Percentiles rank a stretch among this genome's conserved stretches.
phyloP scores from a whole-genome alignment of 2,888 invertebrate species.

The Uropetala carovei region DNA sequence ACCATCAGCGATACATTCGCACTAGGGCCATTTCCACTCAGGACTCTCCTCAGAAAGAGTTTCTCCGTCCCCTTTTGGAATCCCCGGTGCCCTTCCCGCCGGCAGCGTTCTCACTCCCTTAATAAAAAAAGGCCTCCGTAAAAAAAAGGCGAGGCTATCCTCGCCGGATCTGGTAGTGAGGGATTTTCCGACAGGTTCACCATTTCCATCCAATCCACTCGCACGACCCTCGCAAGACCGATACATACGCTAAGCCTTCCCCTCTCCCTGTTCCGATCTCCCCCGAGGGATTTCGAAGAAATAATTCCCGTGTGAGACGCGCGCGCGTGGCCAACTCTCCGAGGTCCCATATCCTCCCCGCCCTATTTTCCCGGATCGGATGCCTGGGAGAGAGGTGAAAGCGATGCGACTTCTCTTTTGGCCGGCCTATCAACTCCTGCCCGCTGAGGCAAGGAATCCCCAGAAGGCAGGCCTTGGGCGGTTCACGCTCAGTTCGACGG shows the following conservation, averaged over 20 bases:
- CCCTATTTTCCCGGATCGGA: background rate
- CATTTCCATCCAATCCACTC: conserved; percentile 9
- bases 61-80: background rate
- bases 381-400: background rate
- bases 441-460: background rate
- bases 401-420: background rate
- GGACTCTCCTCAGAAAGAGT: background rate
- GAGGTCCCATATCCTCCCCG: background rate
- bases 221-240: background rate
- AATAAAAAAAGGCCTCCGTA: background rate
- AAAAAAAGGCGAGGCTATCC: background rate
- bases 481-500: too few species aligned
- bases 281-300: background rate
- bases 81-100: background rate
- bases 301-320: background rate
- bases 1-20: background rate
- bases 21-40: background rate
- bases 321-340: background rate
- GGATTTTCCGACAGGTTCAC: background rate
- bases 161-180: background rate
- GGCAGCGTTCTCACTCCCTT: background rate
- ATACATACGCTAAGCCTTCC: background rate
- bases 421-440: background rate
- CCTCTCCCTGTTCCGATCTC: background rate
- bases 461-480: background rate